A percentile compares a stretch with the other conserved stretches of the same genome.
These are phyloP conservation scores for Cyprinodon variegatus DNA, from an alignment of 2,113 vertebrate species.

Conservation along the genomic window DNA sequence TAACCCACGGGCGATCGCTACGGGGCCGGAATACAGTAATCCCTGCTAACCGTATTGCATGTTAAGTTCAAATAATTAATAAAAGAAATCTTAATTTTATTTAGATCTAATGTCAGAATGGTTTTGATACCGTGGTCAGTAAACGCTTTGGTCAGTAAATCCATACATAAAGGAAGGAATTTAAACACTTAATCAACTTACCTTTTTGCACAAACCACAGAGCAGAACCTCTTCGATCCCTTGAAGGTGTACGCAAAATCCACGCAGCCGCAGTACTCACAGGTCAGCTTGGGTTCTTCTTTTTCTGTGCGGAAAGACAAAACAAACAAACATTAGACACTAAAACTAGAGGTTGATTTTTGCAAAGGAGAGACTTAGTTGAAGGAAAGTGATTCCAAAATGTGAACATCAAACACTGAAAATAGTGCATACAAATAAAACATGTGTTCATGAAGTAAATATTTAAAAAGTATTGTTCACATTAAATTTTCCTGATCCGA, in stretches of 20 bases:
- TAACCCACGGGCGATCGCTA: no score
- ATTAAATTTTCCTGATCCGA: no score
- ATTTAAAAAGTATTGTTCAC: not conserved
- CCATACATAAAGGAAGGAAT: not conserved
- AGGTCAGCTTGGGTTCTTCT: conserved; percentile 92
- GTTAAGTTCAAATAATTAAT: not conserved
- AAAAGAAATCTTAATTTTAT: not conserved
- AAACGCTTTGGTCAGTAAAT: no score
- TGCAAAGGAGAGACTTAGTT: not conserved
- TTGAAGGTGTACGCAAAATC: conserved; percentile 97
- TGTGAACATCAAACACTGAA: not conserved
- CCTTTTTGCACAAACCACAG: conserved; percentile 97
- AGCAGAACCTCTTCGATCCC: conserved; percentile 96
- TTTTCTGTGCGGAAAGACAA: conserved; percentile 54
- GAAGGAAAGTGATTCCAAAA: no score
- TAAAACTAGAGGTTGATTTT: not conserved
- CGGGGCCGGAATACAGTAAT: no score
- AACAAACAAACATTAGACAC: not conserved
- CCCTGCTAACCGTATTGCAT: not conserved
- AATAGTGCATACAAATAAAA: not conserved
- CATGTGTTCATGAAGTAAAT: not conserved
- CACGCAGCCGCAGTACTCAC: conserved; percentile 94
- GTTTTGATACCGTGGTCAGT: no score
- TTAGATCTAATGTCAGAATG: not conserved
- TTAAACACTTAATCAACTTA: conserved; percentile 30